Evolutionary conservation across 2,888 invertebrate genomes (phyloP), one percentile per base, ranked within the genome.

Genomic region (Ischnus inquisitorius): DNA sequence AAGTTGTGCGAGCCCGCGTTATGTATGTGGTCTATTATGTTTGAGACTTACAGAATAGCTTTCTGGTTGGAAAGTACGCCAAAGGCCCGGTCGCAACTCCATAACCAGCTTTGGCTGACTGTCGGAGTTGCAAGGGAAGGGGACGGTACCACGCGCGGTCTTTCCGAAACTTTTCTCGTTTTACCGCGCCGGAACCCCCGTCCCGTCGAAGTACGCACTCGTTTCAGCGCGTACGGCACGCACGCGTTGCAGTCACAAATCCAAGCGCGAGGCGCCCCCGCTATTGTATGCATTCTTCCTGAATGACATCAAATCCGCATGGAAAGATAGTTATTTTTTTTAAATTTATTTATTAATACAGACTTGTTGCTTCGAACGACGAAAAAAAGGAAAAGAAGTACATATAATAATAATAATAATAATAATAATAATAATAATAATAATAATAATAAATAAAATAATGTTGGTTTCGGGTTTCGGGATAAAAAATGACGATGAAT

Each of bases 31-130:
- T 88, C 89, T 89, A 89, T 89, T 89, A 89, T 90, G 89, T 87
- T 89, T 87, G 85, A 87, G 90, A 89, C 88, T 89, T 88, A 87
- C 89, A 88, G 86, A 88, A 89, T 89, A 88, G 89, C 88, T 87
- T 87, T 89, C 85, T 84, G 81, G 83, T 87, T 83, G 81, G 78
- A 79, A 84, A 85, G 86, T 86, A 87, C 87, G 68, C 86, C 86
- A 87, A 87, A 89, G 89, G 87, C 85, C 64, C 87, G 82, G 83
- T 86, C 89, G 83, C 87, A 88, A 84, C 85, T 83, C 79, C 78
- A 48, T 78, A 68, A 80, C 80, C 57, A 78, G 77, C 77, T 78
- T 68, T 78, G 46, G 46, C 64, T 28, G 57, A 34, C 76, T 68
- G 28, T 41, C 46, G 25, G 60, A 12, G 60, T 12, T 12, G 57